phyloP scores from a whole-genome alignment of 2,797 vertebrate genomes.

The Pseudotriccus pelzelni region DNA sequence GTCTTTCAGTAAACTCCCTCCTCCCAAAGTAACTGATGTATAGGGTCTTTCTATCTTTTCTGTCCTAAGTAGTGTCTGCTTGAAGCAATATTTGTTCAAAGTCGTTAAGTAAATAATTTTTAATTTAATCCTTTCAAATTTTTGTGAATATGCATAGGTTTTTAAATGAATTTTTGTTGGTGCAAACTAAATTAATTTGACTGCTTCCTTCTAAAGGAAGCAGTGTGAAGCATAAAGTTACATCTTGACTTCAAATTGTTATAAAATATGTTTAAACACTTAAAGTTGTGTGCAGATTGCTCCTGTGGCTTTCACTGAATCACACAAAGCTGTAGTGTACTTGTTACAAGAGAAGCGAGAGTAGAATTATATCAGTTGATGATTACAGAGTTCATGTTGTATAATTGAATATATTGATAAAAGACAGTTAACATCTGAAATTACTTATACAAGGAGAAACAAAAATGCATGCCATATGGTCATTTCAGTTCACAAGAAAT shows the following conservation, averaged over 20 bases:
- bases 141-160: neutral
- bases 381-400: neutral
- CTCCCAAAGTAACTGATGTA: rapidly evolving
- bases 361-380: neutral
- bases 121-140: neutral
- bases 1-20: neutral
- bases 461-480: neutral
- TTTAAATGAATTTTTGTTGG: neutral
- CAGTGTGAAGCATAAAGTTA: neutral
- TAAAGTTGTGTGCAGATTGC: neutral
- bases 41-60: neutral
- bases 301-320: neutral
- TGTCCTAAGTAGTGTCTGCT: neutral
- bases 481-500: neutral
- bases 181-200: neutral
- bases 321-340: neutral
- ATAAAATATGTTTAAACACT: neutral
- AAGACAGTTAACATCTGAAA: neutral
- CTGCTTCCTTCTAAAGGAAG: neutral
- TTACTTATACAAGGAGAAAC: neutral
- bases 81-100: neutral
- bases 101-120: neutral
- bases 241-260: neutral
- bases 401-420: neutral
- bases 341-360: neutral